These are phyloP conservation scores for Eledone cirrhosa DNA, from an alignment of 2,888 invertebrate species.

Conservation along the genomic window DNA sequence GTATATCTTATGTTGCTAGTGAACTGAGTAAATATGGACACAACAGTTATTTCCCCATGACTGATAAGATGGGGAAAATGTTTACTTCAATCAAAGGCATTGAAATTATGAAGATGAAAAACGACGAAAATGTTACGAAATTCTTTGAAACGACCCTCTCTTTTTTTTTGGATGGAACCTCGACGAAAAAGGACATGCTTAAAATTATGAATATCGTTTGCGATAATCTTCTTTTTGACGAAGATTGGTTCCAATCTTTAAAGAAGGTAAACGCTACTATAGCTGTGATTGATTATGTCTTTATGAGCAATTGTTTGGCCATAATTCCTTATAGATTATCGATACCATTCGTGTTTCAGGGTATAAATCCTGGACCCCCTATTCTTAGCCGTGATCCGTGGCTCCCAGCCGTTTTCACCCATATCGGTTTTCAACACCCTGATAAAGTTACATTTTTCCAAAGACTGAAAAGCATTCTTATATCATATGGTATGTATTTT, in stretches of 20 bases:
- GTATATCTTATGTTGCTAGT: neutral
- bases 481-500: neutral
- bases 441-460: neutral
- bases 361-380: neutral
- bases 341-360: neutral
- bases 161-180: neutral
- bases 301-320: neutral
- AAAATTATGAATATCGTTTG: neutral
- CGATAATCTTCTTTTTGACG: neutral
- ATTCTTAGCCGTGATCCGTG: neutral
- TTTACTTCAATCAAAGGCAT: neutral
- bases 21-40: neutral
- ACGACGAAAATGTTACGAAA: neutral
- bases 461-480: neutral
- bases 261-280: neutral
- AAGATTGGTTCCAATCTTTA: neutral
- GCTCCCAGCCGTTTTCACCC: neutral
- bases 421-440: neutral
- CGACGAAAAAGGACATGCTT: neutral
- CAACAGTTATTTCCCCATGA: neutral
- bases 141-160: neutral
- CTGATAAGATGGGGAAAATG: neutral
- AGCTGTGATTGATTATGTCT: neutral
- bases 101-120: neutral
- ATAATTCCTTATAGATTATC: constrained; percentile 23